These are phyloP conservation scores for Zoanthus solanderi DNA, from an alignment of 92 coral and sea anemone species.

Conservation along the genomic window DNA sequence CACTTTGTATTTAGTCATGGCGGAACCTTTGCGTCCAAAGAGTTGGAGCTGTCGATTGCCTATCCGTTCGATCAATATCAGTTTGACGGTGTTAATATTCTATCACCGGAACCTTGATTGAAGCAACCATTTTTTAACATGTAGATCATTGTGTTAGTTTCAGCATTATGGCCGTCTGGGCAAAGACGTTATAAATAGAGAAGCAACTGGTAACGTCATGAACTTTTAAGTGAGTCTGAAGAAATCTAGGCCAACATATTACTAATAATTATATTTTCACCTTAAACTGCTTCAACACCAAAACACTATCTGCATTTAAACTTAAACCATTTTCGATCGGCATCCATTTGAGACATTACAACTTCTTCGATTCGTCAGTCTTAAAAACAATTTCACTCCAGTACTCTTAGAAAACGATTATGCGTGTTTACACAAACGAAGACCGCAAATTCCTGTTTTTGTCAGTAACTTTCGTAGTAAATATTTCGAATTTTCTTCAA, in stretches of 20 bases:
- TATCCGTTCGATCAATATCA: background rate
- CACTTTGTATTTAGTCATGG: background rate
- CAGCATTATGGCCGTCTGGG: background rate
- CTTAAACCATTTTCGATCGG: background rate
- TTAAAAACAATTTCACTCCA: background rate
- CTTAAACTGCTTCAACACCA: background rate
- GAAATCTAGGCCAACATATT: background rate
- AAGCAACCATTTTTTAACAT: background rate
- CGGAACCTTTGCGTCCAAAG: slow-evolving; percentile 3
- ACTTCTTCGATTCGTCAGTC: slow-evolving; percentile 7
- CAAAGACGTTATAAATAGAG: background rate
- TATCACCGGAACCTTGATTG: background rate
- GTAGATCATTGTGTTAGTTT: background rate
- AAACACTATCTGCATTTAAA: background rate
- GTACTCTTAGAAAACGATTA: background rate
- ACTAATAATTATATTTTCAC: background rate
- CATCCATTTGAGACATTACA: background rate
- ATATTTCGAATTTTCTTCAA: slow-evolving; percentile 45
- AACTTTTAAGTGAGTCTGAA: background rate
- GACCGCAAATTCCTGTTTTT: slow-evolving; percentile 48
- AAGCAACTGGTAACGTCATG: background rate
- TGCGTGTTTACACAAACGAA: slow-evolving; percentile 16
- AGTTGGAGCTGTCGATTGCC: background rate
- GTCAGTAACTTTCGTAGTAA: slow-evolving; percentile 20
- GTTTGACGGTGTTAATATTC: background rate